Evolutionary conservation across 2,113 vertebrate species (phyloP).

Genomic region (Nyctibius bracteatus): DNA sequence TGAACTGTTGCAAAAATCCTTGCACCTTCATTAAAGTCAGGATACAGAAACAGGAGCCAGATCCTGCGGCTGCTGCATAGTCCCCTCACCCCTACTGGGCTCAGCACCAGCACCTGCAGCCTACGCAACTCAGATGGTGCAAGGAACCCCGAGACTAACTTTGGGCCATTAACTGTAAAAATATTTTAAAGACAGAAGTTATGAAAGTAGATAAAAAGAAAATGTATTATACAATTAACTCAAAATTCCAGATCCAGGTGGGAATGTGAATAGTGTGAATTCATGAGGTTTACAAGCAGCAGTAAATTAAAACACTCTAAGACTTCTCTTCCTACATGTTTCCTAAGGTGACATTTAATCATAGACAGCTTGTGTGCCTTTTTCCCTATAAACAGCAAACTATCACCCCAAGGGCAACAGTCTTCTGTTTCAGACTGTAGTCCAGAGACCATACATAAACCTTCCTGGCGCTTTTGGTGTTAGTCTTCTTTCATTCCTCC

Average conservation of each 20-base stretch:
- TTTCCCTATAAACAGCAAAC: neutral
- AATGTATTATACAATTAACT: neutral
- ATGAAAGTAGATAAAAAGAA: neutral
- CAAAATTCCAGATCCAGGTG: neutral
- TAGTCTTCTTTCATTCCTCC: neutral
- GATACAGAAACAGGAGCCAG: neutral
- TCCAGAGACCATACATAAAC: neutral
- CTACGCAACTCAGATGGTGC: rapidly evolving
- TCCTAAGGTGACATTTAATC: neutral
- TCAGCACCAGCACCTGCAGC: neutral
- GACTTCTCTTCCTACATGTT: neutral
- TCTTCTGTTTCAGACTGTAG: neutral
- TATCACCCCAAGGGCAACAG: neutral
- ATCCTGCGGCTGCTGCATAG: neutral
- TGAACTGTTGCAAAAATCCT: neutral
- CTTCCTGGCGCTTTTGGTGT: neutral
- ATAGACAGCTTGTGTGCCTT: neutral
- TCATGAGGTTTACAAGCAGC: neutral
- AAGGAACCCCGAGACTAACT: neutral
- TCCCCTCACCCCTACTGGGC: neutral
- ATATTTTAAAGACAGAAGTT: neutral
- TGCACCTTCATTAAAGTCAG: neutral
- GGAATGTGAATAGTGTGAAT: neutral
- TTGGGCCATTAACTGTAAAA: neutral
- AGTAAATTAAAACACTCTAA: neutral